A percentile compares a stretch with the other conserved stretches of the same genome.
Conservation (phyloP, 2,113 vertebrate genomes). For the Pluvialis apricaria region DNA sequence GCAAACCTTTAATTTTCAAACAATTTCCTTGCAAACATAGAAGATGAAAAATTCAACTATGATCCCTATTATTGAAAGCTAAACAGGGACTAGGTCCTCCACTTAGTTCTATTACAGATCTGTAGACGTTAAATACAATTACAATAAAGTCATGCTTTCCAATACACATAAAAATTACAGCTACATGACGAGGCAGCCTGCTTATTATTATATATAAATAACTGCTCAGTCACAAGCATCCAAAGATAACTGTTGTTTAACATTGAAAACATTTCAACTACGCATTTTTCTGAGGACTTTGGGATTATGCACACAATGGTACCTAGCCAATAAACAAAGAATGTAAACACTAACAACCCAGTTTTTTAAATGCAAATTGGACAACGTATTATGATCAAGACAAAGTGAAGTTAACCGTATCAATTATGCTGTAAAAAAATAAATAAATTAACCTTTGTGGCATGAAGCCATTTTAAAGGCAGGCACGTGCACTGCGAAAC, state of each 20-base stretch:
- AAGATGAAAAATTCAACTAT: background rate
- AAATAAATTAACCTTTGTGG: slow-evolving; percentile 32
- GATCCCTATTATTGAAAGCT: background rate
- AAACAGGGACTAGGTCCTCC: background rate
- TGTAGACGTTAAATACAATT: slow-evolving; percentile 16
- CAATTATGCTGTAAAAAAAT: slow-evolving; percentile 59
- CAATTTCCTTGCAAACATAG: background rate
- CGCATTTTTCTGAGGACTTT: background rate
- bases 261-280: background rate
- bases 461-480: background rate
- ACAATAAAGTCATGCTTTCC: slow-evolving; percentile 52
- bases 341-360: background rate
- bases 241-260: slow-evolving; percentile 7
- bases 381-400: background rate
- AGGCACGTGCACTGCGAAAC: slow-evolving; percentile 13
- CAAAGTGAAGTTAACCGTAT: background rate
- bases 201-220: slow-evolving; percentile 20
- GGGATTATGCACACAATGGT: background rate
- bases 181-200: slow-evolving; percentile 12
- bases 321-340: background rate
- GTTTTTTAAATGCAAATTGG: slow-evolving; percentile 6
- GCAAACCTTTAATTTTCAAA: slow-evolving; percentile 62
- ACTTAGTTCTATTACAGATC: slow-evolving; percentile 1
- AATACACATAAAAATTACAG: slow-evolving; percentile 29
- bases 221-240: slow-evolving; percentile 44